These are phyloP conservation scores for Sepioteuthis lessoniana DNA, from an alignment of 2,888 invertebrate species.

Conservation along the genomic window DNA sequence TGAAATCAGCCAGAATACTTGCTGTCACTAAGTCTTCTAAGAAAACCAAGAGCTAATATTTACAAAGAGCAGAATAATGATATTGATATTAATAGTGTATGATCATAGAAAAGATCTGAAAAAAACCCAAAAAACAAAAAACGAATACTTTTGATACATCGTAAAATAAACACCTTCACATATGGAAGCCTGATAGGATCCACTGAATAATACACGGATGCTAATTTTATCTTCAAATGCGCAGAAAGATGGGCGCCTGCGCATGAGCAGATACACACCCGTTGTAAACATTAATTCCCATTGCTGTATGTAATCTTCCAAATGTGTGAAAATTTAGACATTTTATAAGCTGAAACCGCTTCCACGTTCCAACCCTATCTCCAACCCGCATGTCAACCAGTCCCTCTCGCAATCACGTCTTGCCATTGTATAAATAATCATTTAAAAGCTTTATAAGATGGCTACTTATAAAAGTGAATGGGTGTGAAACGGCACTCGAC, in stretches of 20 bases:
- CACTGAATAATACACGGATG: background rate
- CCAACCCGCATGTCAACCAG: background rate
- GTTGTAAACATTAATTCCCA: background rate
- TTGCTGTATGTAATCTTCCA: background rate
- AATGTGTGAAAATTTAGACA: constrained; percentile 11
- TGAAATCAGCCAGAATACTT: too few species aligned
- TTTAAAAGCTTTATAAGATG: background rate
- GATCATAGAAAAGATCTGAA: too few species aligned
- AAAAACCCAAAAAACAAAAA: too few species aligned
- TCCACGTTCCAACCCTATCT: background rate
- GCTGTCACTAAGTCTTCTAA: too few species aligned
- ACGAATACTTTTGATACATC: too few species aligned
- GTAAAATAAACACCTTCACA: too few species aligned
- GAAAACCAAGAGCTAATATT: too few species aligned
- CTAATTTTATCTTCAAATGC: background rate
- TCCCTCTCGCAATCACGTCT: background rate
- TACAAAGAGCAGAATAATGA: too few species aligned
- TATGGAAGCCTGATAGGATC: too few species aligned
- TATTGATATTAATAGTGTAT: too few species aligned
- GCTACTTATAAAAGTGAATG: constrained; percentile 33
- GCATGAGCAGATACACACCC: background rate
- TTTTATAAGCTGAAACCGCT: background rate
- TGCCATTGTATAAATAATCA: background rate
- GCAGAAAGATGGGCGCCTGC: background rate
- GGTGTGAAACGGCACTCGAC: constrained; percentile 8